phyloP scores from a whole-genome alignment of 2,113 vertebrate genomes.

The Nothocercus julius region DNA sequence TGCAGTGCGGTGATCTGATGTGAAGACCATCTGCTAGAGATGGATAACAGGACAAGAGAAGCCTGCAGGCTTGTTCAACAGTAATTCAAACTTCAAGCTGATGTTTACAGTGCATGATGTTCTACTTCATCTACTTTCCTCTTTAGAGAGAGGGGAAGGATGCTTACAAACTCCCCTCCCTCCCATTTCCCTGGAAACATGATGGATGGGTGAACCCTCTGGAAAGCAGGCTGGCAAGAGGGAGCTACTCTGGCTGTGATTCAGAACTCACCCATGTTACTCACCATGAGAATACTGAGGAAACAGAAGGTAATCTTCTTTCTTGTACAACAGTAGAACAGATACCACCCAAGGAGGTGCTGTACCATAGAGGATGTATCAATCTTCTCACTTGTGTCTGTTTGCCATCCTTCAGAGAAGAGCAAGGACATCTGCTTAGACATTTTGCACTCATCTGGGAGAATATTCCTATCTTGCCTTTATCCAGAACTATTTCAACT shows the following conservation, averaged over 20 bases:
- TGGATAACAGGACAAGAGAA: background rate
- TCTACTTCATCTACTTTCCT: background rate
- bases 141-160: background rate
- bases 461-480: background rate
- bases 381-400: background rate
- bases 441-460: background rate
- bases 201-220: background rate
- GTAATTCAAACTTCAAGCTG: conserved; percentile 13
- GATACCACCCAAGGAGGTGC: background rate
- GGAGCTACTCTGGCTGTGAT: background rate
- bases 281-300: background rate
- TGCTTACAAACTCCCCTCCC: background rate
- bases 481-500: background rate
- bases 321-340: background rate
- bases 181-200: background rate
- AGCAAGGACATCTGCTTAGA: background rate
- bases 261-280: background rate
- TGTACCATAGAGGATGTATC: background rate
- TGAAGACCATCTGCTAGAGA: conserved; percentile 39
- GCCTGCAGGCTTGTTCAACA: background rate
- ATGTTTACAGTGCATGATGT: background rate
- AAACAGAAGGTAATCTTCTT: background rate
- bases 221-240: background rate
- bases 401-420: background rate
- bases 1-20: background rate